phyloP scores from a whole-genome alignment of 2,113 vertebrate species.

The Mesocricetus auratus region DNA sequence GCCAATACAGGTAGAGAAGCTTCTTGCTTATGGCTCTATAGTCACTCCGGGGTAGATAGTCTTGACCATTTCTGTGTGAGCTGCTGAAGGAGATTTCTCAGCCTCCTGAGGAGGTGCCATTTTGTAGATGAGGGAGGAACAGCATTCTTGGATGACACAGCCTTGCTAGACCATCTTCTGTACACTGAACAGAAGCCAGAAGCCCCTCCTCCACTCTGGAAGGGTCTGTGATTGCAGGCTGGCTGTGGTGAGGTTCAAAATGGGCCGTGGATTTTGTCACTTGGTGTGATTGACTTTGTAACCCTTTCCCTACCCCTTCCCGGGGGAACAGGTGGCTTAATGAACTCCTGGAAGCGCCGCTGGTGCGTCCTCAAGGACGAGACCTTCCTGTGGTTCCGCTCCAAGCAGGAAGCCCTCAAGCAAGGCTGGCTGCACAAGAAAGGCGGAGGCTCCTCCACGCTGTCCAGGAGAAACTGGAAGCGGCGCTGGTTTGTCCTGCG shows the following conservation, averaged over 20 bases:
- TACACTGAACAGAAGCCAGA: too few species aligned
- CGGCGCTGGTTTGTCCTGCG: conserved; percentile 98
- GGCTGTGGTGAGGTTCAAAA: neutral
- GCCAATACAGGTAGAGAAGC: accelerated
- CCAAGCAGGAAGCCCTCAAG: conserved; percentile 98
- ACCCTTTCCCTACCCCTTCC: neutral
- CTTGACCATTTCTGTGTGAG: neutral
- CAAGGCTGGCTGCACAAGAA: conserved; percentile 99
- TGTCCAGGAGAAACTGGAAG: conserved; percentile 98
- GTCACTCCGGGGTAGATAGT: accelerated
- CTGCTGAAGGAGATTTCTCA: neutral
- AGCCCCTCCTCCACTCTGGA: accelerated
- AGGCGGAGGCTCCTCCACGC: conserved; percentile 95
- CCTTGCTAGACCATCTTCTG: neutral
- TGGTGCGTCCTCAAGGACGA: conserved; percentile 99
- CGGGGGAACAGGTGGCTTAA: conserved; percentile 92
- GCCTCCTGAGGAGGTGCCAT: neutral
- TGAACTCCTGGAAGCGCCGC: conserved; percentile 97
- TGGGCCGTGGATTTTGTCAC: accelerated
- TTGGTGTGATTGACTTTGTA: neutral
- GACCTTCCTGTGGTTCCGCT: conserved; percentile 98
- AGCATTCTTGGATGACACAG: accelerated
- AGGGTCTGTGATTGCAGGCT: neutral
- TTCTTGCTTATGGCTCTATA: too few species aligned
- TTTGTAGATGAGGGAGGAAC: neutral